A percentile compares a stretch with the other conserved stretches of the same genome.
Evolutionary conservation across 2,888 invertebrate species (phyloP).

Genomic region (Anagyrus pseudococci): DNA sequence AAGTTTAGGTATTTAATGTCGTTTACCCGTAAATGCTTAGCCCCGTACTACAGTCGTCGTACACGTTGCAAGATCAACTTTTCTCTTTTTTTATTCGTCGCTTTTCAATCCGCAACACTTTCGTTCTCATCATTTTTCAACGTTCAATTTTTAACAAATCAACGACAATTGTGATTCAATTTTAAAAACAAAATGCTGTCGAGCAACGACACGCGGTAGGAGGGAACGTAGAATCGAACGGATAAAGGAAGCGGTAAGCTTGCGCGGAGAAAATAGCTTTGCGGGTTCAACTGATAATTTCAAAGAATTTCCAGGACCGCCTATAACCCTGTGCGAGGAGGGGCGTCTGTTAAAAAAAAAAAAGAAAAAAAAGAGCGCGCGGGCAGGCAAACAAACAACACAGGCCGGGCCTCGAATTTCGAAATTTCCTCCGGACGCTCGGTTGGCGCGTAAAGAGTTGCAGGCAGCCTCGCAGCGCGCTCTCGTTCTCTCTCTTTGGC

Average conservation of each 20-base stretch:
- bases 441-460: conserved; percentile 5
- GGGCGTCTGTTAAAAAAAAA: conserved; percentile 14
- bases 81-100: too few species aligned
- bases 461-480: too few species aligned
- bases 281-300: neutral
- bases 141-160: too few species aligned
- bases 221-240: too few species aligned
- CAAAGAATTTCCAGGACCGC: conserved; percentile 33
- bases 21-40: neutral
- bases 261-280: neutral
- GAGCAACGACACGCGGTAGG: neutral
- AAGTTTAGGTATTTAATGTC: conserved; percentile 9
- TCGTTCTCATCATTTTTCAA: too few species aligned
- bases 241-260: neutral
- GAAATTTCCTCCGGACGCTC: conserved; percentile 30
- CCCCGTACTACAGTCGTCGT: too few species aligned
- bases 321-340: conserved; percentile 19
- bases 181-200: conserved; percentile 10
- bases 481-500: too few species aligned
- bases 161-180: neutral
- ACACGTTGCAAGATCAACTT: too few species aligned
- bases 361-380: neutral
- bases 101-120: too few species aligned
- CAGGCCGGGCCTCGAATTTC: conserved; percentile 20
- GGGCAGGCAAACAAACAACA: conserved; percentile 32